Base-by-base conservation (phyloP, 2,113 vertebrate species). In the Leptobrachium ailaonicum region DNA sequence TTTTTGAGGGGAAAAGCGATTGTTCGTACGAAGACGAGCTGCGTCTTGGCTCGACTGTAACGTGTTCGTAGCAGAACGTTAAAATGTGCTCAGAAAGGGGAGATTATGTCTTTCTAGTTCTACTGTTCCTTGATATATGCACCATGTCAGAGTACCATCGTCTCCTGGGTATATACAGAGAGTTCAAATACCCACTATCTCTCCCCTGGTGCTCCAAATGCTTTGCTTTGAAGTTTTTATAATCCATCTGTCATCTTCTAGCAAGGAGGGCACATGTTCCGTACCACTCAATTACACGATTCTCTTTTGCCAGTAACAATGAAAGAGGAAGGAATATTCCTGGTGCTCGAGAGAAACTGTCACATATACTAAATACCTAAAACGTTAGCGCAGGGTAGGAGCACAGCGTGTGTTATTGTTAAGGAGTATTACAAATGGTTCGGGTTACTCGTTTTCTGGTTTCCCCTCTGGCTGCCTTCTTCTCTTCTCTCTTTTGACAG, bases 191-290 rank as follows among this genome's bases (percentile, higher is more conserved):
- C 96, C 96, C 96, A 95, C 93, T 95, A 94, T 95, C 96, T 96
- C 95, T 96, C 96, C 96, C 96, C 93, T 93, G 96, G 95, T 95
- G 95, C 95, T 95, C 93, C 95, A 93, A 95, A 95, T 93, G 96
- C 95, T 94, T 89, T 87, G 90, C 96, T 98, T 97, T 99, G 96
- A 99, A 98, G 97, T 98, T 98, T 97, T 97, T 96, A 98, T 98
- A 97, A 98, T 96, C 98, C 96, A 98, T 99, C 98, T 98, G 97
- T 98, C 96, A 97, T 98, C 96, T 97, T 93, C 92, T 90, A 96
- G 96, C 94, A 93, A 94, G 95, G 95, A 97, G 96, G 96, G 96
- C 94, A 94, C 95, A 95, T 95, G 96, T 95, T 96, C 95, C 94
- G 93, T 94, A 96, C 96, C 91, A 94, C 96, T 97, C 97, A 96